Base-by-base conservation (phyloP, 2,113 vertebrate genomes). In the Festucalex cinctus region DNA sequence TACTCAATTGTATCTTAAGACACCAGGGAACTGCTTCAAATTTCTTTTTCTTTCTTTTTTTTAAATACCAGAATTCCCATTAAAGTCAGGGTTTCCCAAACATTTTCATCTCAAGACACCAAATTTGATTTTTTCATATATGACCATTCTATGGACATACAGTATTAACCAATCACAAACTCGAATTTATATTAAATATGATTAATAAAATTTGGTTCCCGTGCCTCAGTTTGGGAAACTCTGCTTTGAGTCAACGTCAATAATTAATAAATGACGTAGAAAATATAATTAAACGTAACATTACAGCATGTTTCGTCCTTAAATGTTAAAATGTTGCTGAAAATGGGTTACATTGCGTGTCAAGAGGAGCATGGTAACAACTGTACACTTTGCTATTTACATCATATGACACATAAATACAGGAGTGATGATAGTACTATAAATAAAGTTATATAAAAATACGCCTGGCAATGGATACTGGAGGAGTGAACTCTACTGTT, bases 401-500 rank as follows among this genome's bases (percentile, higher is more conserved):
- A 46, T 17, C 44, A 46, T 46, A 46, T 20, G 6, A 20, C 17
- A 44, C 13, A 46, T 20, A 46, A 46, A 46, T 46, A 46, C 44
- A 46, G 26, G 54, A 14, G 14, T 17, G 28, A 35, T 56, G 5
- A 56, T 32, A 3, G 4, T 9, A 46, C 1, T 19, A 57, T 32
- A 57, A 3, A 13, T 5, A 72, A 82, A 81, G 70, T 81, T 80
- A 79, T 57, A 68, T 39, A 69, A 68, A 64, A 32, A 51, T 39
- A 66, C 9, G 60, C 66, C 59, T 68, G 36, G 62, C 53, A 73
- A 75, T n/a, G 35, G 17, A 65, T 20, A 8, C 68, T 59, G 0
- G 20, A 73, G 70, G 63, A 66, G 28, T 32, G 2, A 32, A 32
- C 2, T 4, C 28, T 32, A 2, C 28, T 32, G 28, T 32, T 32